Base-by-base conservation (phyloP, 2,888 invertebrate species). In the Apamea crenata region DNA sequence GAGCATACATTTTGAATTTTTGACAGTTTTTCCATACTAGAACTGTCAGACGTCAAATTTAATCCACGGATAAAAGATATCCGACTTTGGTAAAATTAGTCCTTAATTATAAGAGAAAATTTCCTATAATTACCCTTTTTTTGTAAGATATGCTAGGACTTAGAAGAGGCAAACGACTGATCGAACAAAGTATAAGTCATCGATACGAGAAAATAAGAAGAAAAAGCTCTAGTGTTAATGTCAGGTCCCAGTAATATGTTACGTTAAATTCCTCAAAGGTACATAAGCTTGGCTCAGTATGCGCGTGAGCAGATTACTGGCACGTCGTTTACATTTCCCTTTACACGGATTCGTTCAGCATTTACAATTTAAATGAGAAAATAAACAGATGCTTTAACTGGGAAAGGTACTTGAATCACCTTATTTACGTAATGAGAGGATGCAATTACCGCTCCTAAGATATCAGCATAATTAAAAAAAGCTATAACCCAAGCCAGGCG, bases 331-430 rank as follows among this genome's bases (percentile, higher is more conserved):
- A 65, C 77, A 77, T 78, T 56, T 78, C 50, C 12, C 65, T 78
- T 16, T 44, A 77, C 73, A 65, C 44, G 44, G 73, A 82, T 82
- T 78, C 25, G 63, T 50, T 18, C 18, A 44, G 77, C 7, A 78
- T 82, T 74, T 70, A 82, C 78, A 82, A 69, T 78, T 82, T 78
- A 82, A 78, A 82, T 82, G 25, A 74, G 59, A 61, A 74, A 73
- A 66, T 82, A 78, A 70, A 74, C 44, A 53, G 50, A 56, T n/a
- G 44, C 36, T 71, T 77, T 5, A 67, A 74, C 65, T 25, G 25
- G 53, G 73, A 78, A 73, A 70, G 78, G 73, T 78, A 29, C 53
- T 56, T 25, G 32, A 81, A 74, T 73, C 36, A 71, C 53, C 63
- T 70, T 32, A 82, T 82, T 73, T 66, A 66, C 82, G 59, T 82